These are phyloP conservation scores for Leptopilina clavipes DNA, from an alignment of 1,140 invertebrate species.

Conservation along the genomic window DNA sequence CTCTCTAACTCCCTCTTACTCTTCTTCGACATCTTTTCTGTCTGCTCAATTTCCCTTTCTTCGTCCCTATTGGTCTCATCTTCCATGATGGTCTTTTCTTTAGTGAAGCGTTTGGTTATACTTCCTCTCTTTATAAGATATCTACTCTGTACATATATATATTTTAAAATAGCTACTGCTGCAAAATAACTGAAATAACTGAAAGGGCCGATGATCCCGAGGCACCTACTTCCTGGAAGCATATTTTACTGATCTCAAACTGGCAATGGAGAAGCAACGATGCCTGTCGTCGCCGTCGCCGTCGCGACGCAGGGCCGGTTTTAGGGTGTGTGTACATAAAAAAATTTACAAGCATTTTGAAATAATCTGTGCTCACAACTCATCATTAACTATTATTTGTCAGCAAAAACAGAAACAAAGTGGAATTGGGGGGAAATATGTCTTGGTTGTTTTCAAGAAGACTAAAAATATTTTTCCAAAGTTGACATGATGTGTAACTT, in stretches of 20 bases:
- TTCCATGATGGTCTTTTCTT: slow-evolving; percentile 30
- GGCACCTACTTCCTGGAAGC: slow-evolving; percentile 66
- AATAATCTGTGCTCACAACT: too few species aligned
- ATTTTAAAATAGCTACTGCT: slow-evolving; percentile 67
- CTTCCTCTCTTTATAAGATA: slow-evolving; percentile 4
- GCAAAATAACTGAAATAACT: slow-evolving; percentile 70
- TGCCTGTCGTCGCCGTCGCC: slow-evolving; percentile 38
- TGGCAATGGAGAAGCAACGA: slow-evolving; percentile 36
- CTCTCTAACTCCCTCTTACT: slow-evolving; percentile 30
- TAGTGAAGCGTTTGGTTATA: slow-evolving; percentile 9
- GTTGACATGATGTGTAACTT: too few species aligned
- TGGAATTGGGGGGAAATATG: too few species aligned
- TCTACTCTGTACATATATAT: slow-evolving; percentile 58
- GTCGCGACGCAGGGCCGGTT: slow-evolving; percentile 36
- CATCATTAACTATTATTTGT: too few species aligned
- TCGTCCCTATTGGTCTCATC: slow-evolving; percentile 33
- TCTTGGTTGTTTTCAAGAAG: too few species aligned
- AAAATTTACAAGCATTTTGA: too few species aligned
- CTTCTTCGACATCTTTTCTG: slow-evolving; percentile 43
- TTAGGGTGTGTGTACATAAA: neutral
- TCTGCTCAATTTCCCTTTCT: slow-evolving; percentile 37
- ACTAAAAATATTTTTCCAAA: too few species aligned
- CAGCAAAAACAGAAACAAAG: too few species aligned
- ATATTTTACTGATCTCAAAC: slow-evolving; percentile 47
- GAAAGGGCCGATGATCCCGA: slow-evolving; percentile 67